Conservation (phyloP, 30 jellyfish, hydroid and myxozoan genomes). For the Hydractinia echinata region DNA sequence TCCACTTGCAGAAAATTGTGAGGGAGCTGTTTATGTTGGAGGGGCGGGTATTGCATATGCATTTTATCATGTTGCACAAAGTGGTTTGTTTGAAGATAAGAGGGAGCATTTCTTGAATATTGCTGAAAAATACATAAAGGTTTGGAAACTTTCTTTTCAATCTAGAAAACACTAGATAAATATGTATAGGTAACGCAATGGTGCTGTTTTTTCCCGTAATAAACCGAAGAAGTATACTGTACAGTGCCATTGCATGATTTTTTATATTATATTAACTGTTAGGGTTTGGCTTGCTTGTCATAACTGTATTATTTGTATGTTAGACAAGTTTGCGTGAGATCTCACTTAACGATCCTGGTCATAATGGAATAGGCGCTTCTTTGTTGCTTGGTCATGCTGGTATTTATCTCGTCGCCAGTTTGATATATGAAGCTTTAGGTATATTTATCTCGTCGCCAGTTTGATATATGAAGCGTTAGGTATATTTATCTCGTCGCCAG, state of each 20-base stretch:
- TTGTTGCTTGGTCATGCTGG: slow-evolving; percentile 98
- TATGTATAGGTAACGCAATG: not conserved
- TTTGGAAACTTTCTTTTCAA: slow-evolving; percentile 1
- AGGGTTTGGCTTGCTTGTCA: not conserved
- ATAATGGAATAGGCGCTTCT: slow-evolving; percentile 88
- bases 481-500: slow-evolving; percentile 72
- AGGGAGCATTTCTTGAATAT: slow-evolving; percentile 53
- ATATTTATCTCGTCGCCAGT: slow-evolving; percentile 40
- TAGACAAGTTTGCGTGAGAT: slow-evolving; percentile 83
- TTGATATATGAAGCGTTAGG: slow-evolving; percentile 89
- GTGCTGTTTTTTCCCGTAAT: not conserved
- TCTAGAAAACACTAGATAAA: not conserved
- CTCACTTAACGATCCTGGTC: slow-evolving; percentile 59
- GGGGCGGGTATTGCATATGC: slow-evolving; percentile 99
- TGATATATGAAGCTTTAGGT: slow-evolving; percentile 91
- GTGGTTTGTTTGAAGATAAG: slow-evolving; percentile 82
- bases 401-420: slow-evolving; percentile 65
- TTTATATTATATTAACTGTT: no score
- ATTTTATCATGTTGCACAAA: slow-evolving; percentile 88
- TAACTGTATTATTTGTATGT: not conserved
- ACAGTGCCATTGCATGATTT: no score
- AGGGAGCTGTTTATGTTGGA: slow-evolving; percentile 94
- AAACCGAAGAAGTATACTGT: no score
- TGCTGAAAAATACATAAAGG: slow-evolving; percentile 90
- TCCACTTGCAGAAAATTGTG: slow-evolving; percentile 85